A percentile compares a stretch with the other conserved stretches of the same genome.
Evolutionary conservation across 1,140 invertebrate species (phyloP).

Genomic region (Nasonia giraulti): DNA sequence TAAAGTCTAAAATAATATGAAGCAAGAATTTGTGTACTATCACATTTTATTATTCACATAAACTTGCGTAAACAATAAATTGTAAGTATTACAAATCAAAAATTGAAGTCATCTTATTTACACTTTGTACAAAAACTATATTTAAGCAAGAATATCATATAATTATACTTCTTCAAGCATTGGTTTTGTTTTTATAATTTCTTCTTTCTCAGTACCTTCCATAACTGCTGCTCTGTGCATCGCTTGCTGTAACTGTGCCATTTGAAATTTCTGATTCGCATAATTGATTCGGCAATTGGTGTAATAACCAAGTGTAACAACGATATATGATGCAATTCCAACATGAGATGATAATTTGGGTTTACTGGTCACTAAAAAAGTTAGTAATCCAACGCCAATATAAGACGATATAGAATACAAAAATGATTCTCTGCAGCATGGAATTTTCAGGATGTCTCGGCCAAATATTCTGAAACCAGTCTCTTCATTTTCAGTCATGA

Average conservation of each 20-base stretch:
- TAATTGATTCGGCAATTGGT: slow-evolving; percentile 42
- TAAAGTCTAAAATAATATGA: not conserved
- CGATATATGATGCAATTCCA: slow-evolving; percentile 53
- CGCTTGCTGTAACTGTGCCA: slow-evolving; percentile 20
- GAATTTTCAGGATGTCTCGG: slow-evolving; percentile 49
- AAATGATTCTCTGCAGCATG: slow-evolving; percentile 54
- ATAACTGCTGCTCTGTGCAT: slow-evolving; percentile 18
- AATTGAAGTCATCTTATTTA: slow-evolving; percentile 25
- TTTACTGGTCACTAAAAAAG: slow-evolving; percentile 56
- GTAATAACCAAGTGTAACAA: slow-evolving; percentile 46
- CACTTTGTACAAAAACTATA: slow-evolving; percentile 34
- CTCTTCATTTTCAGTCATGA: slow-evolving; percentile 14
- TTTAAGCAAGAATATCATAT: not conserved
- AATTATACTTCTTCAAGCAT: slow-evolving; percentile 18
- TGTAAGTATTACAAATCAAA: not conserved
- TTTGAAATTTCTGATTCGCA: not conserved
- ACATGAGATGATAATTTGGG: slow-evolving; percentile 41
- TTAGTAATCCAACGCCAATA: slow-evolving; percentile 37
- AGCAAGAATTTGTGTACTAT: not conserved
- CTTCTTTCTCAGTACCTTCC: slow-evolving; percentile 35
- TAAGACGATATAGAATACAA: slow-evolving; percentile 54
- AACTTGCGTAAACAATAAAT: slow-evolving; percentile 11
- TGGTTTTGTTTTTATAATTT: slow-evolving; percentile 6
- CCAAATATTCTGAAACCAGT: slow-evolving; percentile 40
- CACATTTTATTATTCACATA: not conserved